Evolutionary conservation across 2,113 vertebrate species (phyloP), one percentile per base, ranked within the genome.

Genomic region (Malurus cyaneus): DNA sequence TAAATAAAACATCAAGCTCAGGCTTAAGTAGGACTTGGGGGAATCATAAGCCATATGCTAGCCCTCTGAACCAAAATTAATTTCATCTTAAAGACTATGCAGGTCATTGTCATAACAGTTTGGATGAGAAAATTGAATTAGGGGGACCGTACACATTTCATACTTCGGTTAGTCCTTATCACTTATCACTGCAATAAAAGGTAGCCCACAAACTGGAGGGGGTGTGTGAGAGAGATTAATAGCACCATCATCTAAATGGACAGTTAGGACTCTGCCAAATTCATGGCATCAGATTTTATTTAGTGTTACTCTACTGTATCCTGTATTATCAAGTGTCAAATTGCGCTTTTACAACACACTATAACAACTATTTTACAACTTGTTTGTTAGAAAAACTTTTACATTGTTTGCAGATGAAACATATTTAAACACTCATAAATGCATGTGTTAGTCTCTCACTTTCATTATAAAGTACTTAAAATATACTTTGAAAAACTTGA

Each of bases 201-300:
- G 66, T 87, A 92, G 36, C 26, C 67, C 93, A 92, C 79, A 94
- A 96, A 97, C 65, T 44, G 91, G 54, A 86, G 10, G 88, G 31
- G 29, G 50, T 89, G 29, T 59, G 41, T 80, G 32, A 69, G 93
- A 80, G 62, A 94, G 74, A 86, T 96, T 95, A 96, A 97, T 49
- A 65, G 47, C 41, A 1, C 41, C 83, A 81, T 88, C 78, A 88
- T 80, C 61, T 92, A 77, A 92, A 89, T 26, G 47, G 84, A 50
- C 67, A 90, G 41, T 80, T 79, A 95, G 26, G 80, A 77, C 29
- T 88, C 62, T 80, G 72, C 57, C 85, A 96, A 93, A 92, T 84
- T 87, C 44, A 95, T 52, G 80, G 65, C 34, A 78, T 87, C 94
- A 57, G 57, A 54, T 94, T 97, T 97, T 97, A 96, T 95, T 97